A percentile compares a stretch with the other conserved stretches of the same genome.
phyloP scores from a whole-genome alignment of 2,888 invertebrate genomes.

The Phorcus lineatus region DNA sequence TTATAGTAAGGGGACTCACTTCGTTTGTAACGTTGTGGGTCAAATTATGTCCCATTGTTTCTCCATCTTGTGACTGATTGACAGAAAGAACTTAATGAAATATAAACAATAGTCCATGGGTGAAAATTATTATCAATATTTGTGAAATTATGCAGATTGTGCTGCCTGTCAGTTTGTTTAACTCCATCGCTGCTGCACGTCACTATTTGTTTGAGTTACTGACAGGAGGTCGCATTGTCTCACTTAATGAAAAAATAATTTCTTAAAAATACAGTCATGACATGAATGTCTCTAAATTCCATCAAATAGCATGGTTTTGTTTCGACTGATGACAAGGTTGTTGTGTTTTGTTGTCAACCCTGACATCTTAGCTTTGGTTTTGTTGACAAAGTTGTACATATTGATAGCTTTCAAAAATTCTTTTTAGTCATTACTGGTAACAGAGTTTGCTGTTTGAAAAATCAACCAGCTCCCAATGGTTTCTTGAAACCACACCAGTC shows the following conservation, averaged over 20 bases:
- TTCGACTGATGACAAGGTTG: too few relatives aligned
- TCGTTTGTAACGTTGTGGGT: not conserved
- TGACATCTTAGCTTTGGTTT: too few relatives aligned
- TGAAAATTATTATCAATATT: conserved; percentile 21
- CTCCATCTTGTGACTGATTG: not conserved
- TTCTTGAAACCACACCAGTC: too few relatives aligned
- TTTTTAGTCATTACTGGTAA: too few relatives aligned
- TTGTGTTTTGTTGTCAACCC: too few relatives aligned
- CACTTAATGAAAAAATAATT: not conserved
- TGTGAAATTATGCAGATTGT: conserved; percentile 7
- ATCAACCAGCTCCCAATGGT: too few relatives aligned
- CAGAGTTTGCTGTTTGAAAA: too few relatives aligned
- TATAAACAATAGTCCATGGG: not conserved
- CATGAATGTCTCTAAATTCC: not conserved
- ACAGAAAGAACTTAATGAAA: conserved; percentile 4
- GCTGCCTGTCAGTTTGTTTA: not conserved
- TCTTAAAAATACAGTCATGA: not conserved
- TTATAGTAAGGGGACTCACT: not conserved
- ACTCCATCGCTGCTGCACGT: not conserved
- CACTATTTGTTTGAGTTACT: not conserved
- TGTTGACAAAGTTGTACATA: too few relatives aligned
- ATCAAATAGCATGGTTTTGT: not conserved
- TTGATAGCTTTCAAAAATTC: too few relatives aligned
- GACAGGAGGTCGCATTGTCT: not conserved
- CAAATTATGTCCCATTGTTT: conserved; percentile 8